Base-by-base conservation (phyloP, 2,888 invertebrate genomes). In the Cistogaster globosa region DNA sequence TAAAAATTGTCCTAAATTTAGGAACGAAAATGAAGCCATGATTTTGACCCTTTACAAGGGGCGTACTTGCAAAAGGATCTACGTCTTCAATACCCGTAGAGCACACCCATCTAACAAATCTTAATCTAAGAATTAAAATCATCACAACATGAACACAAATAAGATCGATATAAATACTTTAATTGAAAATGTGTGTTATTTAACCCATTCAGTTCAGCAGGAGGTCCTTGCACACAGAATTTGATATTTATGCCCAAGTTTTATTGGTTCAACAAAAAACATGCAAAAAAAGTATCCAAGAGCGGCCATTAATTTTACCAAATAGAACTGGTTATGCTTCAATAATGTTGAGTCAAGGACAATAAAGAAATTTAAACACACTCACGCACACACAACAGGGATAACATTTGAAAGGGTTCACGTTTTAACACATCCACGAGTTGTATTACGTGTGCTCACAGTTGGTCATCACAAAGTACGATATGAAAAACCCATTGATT, bases 351-450 rank as follows among this genome's bases (percentile, higher is more conserved):
- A 68, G 45, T 57, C 84, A 87, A 86, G 88, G 65, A 83, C 74
- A 80, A 87, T 87, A 86, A 88, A 89, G 87, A 86, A 87, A 48
- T 75, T 63, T 55, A 86, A 26, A 26, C 9, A 32, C 18, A 87
- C 82, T 1, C 51, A 53, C 51, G 0, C 20, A 48, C 16, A 16
- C 45, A 48, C 5, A 72, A 26, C 20, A 71, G 20, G 38, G 60
- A 58, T 18, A 62, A 58, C 16, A 26, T n/a, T 53, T 38, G 20
- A 81, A 84, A 81, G 84, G 80, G 81, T 72, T 81, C 36, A 53
- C 14, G 48, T 68, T 84, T 84, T 55, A 57, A 71, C 80, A 80
- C 80, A 72, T 71, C 42, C 4, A 62, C 20, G 20, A 20, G 11
- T 18, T 8, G 16, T 57, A 55, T 65, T 32, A 32, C 48, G 45